A percentile compares a stretch with the other conserved stretches of the same genome.
phyloP scores from a whole-genome alignment of 2,888 invertebrate genomes.

The Phaonia tiefii region DNA sequence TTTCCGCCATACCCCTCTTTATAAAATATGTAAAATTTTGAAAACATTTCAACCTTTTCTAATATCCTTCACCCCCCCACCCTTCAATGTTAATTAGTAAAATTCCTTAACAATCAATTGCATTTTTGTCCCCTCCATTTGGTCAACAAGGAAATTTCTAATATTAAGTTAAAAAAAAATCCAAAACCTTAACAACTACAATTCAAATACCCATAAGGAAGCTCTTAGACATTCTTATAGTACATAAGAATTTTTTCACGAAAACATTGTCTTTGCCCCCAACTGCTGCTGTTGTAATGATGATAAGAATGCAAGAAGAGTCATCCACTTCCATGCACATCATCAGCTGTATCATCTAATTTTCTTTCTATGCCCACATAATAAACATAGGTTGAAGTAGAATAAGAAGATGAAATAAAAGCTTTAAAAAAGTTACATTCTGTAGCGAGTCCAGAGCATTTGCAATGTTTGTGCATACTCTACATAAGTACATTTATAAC shows the following conservation, averaged over 20 bases:
- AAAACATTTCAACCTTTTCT: too few species aligned
- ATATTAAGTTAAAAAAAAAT: too few species aligned
- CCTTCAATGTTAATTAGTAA: too few species aligned
- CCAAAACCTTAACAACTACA: too few species aligned
- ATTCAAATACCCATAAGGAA: constrained; percentile 26
- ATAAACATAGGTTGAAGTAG: neutral
- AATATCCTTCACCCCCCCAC: too few species aligned
- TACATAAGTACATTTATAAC: constrained; percentile 33
- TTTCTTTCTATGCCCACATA: constrained; percentile 31
- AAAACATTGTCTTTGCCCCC: too few species aligned
- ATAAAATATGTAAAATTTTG: too few species aligned
- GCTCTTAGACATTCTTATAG: constrained; percentile 24
- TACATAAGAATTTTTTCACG: neutral
- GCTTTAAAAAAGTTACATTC: neutral
- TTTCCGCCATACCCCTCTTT: too few species aligned
- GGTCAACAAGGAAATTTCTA: too few species aligned
- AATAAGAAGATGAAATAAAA: neutral
- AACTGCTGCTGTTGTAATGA: neutral
- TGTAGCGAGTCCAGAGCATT: constrained; percentile 2
- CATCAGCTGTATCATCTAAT: constrained; percentile 7
- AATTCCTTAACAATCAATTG: too few species aligned
- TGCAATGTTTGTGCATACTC: constrained; percentile 27
- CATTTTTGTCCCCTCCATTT: too few species aligned
- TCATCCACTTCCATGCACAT: neutral
- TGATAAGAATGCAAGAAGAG: constrained; percentile 3